These are phyloP conservation scores for Cantharis rustica DNA, from an alignment of 2,888 invertebrate genomes.

Conservation along the genomic window DNA sequence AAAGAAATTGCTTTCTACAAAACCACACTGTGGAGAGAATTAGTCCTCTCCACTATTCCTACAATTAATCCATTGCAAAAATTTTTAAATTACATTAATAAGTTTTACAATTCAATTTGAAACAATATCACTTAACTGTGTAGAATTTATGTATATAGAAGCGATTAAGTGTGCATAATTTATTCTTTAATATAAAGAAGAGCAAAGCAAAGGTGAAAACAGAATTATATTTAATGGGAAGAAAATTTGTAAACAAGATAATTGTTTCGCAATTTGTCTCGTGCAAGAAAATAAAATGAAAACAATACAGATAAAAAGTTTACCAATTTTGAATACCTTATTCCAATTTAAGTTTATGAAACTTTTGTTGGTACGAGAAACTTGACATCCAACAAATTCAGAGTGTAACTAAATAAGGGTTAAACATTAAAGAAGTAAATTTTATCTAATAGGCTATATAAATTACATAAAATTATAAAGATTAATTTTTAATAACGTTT, in stretches of 20 bases:
- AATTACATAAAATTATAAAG: not conserved
- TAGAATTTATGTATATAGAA: not conserved
- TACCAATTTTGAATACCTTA: not conserved
- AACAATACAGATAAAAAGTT: not conserved
- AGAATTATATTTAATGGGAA: not conserved
- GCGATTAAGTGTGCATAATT: not conserved
- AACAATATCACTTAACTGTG: not conserved
- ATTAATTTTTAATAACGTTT: not conserved
- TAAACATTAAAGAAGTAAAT: not conserved
- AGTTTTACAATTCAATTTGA: not conserved
- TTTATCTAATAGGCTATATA: not conserved
- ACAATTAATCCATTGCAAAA: no score
- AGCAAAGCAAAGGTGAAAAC: not conserved
- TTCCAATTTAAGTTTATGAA: not conserved
- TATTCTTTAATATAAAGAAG: not conserved
- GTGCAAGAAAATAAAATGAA: not conserved
- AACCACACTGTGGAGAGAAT: no score
- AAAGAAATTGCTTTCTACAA: no score
- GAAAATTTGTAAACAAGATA: not conserved
- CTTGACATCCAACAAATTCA: not conserved
- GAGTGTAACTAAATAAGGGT: not conserved
- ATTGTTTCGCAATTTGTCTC: not conserved
- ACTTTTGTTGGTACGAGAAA: not conserved
- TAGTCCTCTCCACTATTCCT: no score
- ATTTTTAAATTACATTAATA: no score